Evolutionary conservation across 1,140 invertebrate genomes (phyloP), one percentile per base, ranked within the genome.

Genomic region (Drosophila albomicans): DNA sequence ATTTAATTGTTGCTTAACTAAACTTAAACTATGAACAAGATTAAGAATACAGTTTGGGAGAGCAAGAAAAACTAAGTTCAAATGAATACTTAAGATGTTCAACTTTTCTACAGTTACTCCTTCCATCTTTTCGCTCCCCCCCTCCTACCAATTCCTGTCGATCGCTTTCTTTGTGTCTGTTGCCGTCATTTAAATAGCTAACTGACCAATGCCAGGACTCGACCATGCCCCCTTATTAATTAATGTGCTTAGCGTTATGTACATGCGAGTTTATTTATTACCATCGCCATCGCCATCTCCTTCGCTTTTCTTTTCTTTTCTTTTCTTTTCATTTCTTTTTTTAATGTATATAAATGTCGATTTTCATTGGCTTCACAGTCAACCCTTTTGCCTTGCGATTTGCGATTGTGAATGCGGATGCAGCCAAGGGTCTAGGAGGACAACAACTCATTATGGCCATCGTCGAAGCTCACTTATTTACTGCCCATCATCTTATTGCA

Each of bases 271-370:
- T 20, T 15, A 43, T 45, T 5, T 45, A 38, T 56, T 38, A 10
- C 15, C 62, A 62, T 63, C 41, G 54, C 61, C 51, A 35, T 56
- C 63, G 61, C 64, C 25, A 45, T 49, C 41, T 38, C 15, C 16
- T 45, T 35, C 5, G 10, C 10, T 10, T 41, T 11, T 5, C 20
- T 25, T 13, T 0, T 35, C 2, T 7, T 13, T 8, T 11, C 1
- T 43, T 75, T 59, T 51, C 49, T 30, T 41, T 30, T 45, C 6
- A 2, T 61, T 38, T 49, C 49, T 35, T 11, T 32, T 54, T 69
- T 74, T 78, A 79, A 87, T 80, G 65, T 87, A 87, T 84, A 87
- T 87, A 87, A 88, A 88, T 87, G 82, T 81, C 82, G 82, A 87
- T 88, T 82, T 87, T 82, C 79, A 86, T 82, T 79, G 86, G 78